Evolutionary conservation across 2,797 vertebrate genomes (phyloP), one percentile per base, ranked within the genome.

Genomic region (Chloroceryle amazona): DNA sequence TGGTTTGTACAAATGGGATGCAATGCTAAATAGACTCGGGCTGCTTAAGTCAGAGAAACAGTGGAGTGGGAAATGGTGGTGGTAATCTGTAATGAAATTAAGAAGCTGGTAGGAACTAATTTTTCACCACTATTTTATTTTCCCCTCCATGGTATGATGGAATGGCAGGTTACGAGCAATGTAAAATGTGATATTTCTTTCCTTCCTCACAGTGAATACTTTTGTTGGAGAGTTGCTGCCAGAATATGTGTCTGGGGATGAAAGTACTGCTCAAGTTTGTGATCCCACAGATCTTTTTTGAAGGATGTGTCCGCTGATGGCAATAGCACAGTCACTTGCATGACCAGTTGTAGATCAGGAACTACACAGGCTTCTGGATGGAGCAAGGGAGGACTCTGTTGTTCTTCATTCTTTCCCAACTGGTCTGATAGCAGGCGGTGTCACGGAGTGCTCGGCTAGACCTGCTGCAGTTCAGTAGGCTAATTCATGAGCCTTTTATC

Each of bases 381-480:
- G 39, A 86, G 76, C n/a, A 25, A 25, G n/a, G 51, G 28, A 88
- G 74, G 41, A 33, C n/a, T 82, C 42, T 60, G 11, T 7, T 86
- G 11, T 7, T 86, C 57, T 76, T n/a, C 52, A 57, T 47, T 66
- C 39, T 35, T 52, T 88, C 42, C 61, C 1, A 0, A 8, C 51
- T 7, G 2, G 13, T 88, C 31, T 81, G 85, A 33, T 78, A 46
- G 65, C 68, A 75, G 75, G 75, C 6, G 0, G 70, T 72, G 88
- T 84, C 49, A 67, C 80, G 18, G 26, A 21, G 51, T 9, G 70
- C 73, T 79, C 10, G 6, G 61, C 90, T 37, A 81, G 93, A 88
- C 93, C 82, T 93, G 90, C 75, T 67, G 16, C 46, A 35, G 70
- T 57, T 61, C 91, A 86, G 85, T 29, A 62, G 11, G 76, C 3